Evolutionary conservation across 2,888 invertebrate species (phyloP).

Genomic region (Chirona hameri): DNA sequence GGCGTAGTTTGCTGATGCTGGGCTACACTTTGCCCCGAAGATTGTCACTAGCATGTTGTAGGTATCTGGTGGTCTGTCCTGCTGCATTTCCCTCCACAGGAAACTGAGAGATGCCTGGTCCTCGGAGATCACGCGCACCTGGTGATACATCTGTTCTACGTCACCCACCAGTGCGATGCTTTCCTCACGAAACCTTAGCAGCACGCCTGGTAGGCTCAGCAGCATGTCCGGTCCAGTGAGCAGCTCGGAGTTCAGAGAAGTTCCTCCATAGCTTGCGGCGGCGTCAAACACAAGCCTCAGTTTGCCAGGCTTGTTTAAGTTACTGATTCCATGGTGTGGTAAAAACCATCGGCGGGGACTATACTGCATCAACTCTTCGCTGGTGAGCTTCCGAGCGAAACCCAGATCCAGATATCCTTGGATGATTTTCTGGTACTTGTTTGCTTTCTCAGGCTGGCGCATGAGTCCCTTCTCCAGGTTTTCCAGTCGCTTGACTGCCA

Average conservation of each 20-base stretch:
- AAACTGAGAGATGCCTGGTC: not conserved
- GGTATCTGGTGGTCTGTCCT: not conserved
- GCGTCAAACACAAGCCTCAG: slow-evolving; percentile 40
- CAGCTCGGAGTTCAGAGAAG: not conserved
- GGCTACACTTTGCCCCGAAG: not conserved
- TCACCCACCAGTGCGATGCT: not conserved
- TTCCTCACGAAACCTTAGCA: not conserved
- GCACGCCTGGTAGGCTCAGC: not conserved
- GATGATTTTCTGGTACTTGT: not conserved
- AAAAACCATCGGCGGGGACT: slow-evolving; percentile 33
- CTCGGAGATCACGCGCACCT: not conserved
- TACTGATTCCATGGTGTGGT: slow-evolving; percentile 28
- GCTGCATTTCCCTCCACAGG: not conserved
- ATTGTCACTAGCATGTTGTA: not conserved
- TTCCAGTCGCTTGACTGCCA: not conserved
- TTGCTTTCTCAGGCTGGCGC: not conserved
- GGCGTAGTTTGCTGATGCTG: not conserved
- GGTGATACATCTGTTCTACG: not conserved
- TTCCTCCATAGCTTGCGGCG: slow-evolving; percentile 11
- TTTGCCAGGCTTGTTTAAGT: slow-evolving; percentile 40
- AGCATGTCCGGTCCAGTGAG: not conserved
- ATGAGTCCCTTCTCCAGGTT: not conserved
- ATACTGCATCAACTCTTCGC: too few species aligned
- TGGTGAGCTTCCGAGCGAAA: not conserved
- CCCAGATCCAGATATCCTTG: not conserved